Percentiles rank a stretch among this genome's conserved stretches.
Conservation (phyloP, 2,113 vertebrate species). For the Esox niger region DNA sequence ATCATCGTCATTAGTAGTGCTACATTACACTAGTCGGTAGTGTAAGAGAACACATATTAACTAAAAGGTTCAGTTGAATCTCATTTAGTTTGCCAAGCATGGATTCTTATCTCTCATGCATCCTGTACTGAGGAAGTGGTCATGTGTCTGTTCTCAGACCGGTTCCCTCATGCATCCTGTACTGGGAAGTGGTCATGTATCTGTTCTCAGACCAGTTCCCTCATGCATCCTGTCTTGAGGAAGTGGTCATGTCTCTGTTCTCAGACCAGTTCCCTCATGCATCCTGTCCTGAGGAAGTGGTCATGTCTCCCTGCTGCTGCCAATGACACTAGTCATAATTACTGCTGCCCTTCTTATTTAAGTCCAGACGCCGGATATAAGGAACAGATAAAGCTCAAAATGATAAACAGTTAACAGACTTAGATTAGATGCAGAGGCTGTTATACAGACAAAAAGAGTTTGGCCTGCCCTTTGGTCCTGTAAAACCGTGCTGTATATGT, state of each 20-base stretch:
- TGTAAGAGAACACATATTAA: constrained; percentile 12
- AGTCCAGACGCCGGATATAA: constrained; percentile 10
- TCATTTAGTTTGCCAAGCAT: background rate
- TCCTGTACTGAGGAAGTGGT: background rate
- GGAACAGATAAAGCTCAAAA: background rate
- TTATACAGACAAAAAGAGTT: too few species aligned
- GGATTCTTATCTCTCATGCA: background rate
- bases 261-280: too few species aligned
- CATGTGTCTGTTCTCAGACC: too few species aligned
- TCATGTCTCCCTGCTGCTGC: background rate
- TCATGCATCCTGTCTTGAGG: too few species aligned
- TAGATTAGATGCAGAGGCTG: too few species aligned
- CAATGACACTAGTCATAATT: background rate
- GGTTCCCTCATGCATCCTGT: too few species aligned
- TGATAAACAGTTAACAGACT: too few species aligned
- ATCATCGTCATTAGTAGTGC: background rate
- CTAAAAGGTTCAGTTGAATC: background rate
- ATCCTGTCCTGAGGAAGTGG: too few species aligned
- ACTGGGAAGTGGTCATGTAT: constrained; percentile 24
- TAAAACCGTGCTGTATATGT: too few species aligned
- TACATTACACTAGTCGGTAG: constrained; percentile 10
- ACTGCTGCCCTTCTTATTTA: constrained; percentile 22
- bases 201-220: too few species aligned
- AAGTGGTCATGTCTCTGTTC: constrained; percentile 22
- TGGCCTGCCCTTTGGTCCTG: too few species aligned